Evolutionary conservation across 2,797 vertebrate genomes (phyloP).

Genomic region (Rhadinocentrus ornatus): DNA sequence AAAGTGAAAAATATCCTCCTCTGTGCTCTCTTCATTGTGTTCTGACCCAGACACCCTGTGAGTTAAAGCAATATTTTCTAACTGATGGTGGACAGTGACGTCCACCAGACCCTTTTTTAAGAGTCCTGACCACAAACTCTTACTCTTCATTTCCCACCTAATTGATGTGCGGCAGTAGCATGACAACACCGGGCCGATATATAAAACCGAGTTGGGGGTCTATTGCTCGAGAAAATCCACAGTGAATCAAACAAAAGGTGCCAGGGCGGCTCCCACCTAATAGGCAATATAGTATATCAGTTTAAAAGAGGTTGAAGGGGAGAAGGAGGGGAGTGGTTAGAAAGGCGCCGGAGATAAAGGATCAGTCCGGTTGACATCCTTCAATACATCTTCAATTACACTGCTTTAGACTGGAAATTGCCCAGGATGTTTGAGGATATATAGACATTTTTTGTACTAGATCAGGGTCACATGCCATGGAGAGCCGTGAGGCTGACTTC

Average conservation of each 20-base stretch:
- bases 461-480: slow-evolving; percentile 26
- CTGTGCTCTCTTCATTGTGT: slow-evolving; percentile 45
- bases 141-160: slow-evolving; percentile 52
- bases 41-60: slow-evolving; percentile 55
- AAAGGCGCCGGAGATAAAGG: slow-evolving; percentile 49
- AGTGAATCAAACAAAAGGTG: slow-evolving; percentile 38
- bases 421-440: slow-evolving; percentile 26
- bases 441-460: slow-evolving; percentile 19
- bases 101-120: slow-evolving; percentile 58
- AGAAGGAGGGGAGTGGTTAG: slow-evolving; percentile 30
- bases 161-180: slow-evolving; percentile 46
- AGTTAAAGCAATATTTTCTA: slow-evolving; percentile 67
- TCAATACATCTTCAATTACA: slow-evolving; percentile 43
- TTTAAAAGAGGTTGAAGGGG: slow-evolving; percentile 49
- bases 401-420: slow-evolving; percentile 34
- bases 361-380: slow-evolving; percentile 42
- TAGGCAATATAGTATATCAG: slow-evolving; percentile 60
- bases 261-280: slow-evolving; percentile 39
- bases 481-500: slow-evolving; percentile 7
- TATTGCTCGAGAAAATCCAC: slow-evolving; percentile 42
- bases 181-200: slow-evolving; percentile 29
- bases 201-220: slow-evolving; percentile 46
- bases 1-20: slow-evolving; percentile 62
- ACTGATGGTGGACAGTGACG: slow-evolving; percentile 52
- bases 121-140: slow-evolving; percentile 51